phyloP scores from a whole-genome alignment of 1,140 invertebrate genomes.

The Meloidogyne floridensis region DNA sequence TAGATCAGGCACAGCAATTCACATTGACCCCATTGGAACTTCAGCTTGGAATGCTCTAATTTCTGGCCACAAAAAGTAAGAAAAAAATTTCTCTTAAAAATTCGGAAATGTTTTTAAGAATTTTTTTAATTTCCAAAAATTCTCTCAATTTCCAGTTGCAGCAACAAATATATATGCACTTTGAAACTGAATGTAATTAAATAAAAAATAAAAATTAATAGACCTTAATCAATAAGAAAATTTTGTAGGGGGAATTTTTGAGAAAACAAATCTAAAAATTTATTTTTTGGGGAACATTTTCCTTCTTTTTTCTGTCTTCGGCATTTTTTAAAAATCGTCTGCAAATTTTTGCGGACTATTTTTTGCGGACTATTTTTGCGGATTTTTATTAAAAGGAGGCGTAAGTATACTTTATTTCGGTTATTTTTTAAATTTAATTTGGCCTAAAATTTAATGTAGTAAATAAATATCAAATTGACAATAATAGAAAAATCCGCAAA shows the following conservation, averaged over 20 bases:
- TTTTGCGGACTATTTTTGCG: too few species aligned
- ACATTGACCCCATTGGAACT: slow-evolving; percentile 97
- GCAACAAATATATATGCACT: neutral
- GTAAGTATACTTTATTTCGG: too few species aligned
- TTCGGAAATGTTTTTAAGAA: neutral
- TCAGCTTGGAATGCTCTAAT: slow-evolving; percentile 98
- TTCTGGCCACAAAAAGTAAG: slow-evolving; percentile 86
- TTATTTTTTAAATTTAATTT: too few species aligned
- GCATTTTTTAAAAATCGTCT: too few species aligned
- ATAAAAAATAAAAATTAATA: neutral
- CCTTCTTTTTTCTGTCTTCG: too few species aligned
- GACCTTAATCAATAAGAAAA: neutral
- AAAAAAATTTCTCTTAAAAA: slow-evolving; percentile 2
- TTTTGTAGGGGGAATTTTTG: too few species aligned
- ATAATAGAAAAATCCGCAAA: slow-evolving; percentile 67
- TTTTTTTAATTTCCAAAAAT: neutral
- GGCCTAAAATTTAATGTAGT: too few species aligned
- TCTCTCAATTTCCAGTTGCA: neutral
- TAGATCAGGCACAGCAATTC: slow-evolving; percentile 95
- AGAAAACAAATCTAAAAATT: too few species aligned
- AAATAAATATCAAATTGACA: too few species aligned
- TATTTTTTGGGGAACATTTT: too few species aligned
- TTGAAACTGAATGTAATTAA: neutral
- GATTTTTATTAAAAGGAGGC: too few species aligned
- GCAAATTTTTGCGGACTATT: too few species aligned